Conservation (phyloP, 2,888 invertebrate species). For the Sinodicranocentrus sp. region DNA sequence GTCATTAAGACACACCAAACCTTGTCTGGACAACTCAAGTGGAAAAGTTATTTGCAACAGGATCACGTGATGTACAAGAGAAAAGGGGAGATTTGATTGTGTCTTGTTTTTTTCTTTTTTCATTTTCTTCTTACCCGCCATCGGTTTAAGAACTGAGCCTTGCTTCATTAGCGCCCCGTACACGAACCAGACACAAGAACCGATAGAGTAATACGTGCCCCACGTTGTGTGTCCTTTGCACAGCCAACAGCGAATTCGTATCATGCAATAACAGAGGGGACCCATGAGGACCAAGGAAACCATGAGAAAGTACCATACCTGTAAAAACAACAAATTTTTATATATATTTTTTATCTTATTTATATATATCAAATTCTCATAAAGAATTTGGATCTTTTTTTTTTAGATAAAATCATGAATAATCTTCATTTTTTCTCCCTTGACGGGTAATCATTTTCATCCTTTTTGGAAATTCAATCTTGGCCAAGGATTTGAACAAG, state of each 20-base stretch:
- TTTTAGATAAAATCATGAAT: not conserved
- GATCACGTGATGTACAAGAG: no score
- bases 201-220: slow-evolving; percentile 81
- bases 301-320: slow-evolving; percentile 86
- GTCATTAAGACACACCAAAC: no score
- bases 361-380: no score
- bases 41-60: no score
- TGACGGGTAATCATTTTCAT: no score
- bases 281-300: slow-evolving; percentile 86
- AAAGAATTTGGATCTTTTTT: no score
- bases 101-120: no score
- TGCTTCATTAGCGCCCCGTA: slow-evolving; percentile 93
- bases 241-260: slow-evolving; percentile 80
- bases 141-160: slow-evolving; percentile 89
- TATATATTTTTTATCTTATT: not conserved
- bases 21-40: no score
- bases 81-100: no score
- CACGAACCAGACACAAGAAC: slow-evolving; percentile 91
- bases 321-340: not conserved
- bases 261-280: slow-evolving; percentile 87
- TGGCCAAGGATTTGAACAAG: no score
- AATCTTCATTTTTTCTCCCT: not conserved
- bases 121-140: slow-evolving; percentile 85
- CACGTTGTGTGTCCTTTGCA: slow-evolving; percentile 81
- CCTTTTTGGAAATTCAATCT: no score